A percentile compares a stretch with the other conserved stretches of the same genome.
These are phyloP conservation scores for Schizaphis graminum DNA, from an alignment of 2,888 invertebrate genomes.

Conservation along the genomic window DNA sequence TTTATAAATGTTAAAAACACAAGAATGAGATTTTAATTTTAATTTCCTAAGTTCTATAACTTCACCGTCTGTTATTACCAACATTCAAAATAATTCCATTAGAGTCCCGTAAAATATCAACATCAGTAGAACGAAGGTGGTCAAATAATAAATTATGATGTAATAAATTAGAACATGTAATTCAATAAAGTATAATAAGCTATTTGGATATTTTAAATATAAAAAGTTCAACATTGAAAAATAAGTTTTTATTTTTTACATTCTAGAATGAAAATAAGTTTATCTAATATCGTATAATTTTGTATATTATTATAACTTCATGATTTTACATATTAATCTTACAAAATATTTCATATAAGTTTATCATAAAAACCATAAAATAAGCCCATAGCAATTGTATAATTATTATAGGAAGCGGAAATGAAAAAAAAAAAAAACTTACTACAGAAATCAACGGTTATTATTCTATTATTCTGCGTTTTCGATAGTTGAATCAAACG, in stretches of 20 bases:
- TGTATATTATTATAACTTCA: not conserved
- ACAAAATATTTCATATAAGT: not conserved
- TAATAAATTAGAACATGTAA: not conserved
- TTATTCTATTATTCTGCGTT: not conserved
- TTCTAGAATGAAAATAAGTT: not conserved
- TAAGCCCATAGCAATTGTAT: not conserved
- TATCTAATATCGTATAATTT: not conserved
- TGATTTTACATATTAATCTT: not conserved
- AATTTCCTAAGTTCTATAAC: not conserved
- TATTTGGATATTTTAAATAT: not conserved
- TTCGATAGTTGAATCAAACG: not conserved
- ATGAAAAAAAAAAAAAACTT: not conserved
- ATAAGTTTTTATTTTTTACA: not conserved
- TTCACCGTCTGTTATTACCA: not conserved
- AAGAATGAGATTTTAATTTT: not conserved
- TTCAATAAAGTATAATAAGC: not conserved
- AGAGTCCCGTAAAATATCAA: not conserved
- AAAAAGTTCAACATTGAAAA: not conserved
- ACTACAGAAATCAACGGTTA: too few species aligned
- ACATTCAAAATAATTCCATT: not conserved
- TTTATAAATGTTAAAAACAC: not conserved
- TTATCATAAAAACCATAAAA: not conserved
- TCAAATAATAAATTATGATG: not conserved
- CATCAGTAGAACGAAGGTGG: fast-evolving
- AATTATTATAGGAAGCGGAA: not conserved